Evolutionary conservation across 2,113 vertebrate genomes (phyloP).

Genomic region (Ancistrus triradiatus): DNA sequence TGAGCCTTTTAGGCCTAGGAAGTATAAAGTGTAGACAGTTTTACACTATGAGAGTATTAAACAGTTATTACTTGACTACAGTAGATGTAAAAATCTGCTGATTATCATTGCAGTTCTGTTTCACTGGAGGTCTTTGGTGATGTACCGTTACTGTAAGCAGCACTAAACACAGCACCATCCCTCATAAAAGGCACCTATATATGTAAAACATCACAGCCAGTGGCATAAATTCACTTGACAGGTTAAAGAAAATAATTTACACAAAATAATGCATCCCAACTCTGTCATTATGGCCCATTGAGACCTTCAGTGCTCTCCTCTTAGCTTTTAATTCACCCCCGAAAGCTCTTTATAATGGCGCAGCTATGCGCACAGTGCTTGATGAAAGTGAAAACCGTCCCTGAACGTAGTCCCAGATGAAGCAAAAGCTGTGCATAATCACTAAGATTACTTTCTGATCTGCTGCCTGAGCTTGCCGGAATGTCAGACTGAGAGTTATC

Average conservation of each 20-base stretch:
- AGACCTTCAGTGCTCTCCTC: neutral
- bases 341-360: neutral
- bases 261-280: neutral
- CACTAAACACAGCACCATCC: neutral
- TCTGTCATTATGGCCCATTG: neutral
- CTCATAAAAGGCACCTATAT: neutral
- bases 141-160: too few species aligned
- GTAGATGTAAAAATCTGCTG: too few species aligned
- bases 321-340: neutral
- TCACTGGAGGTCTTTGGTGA: neutral
- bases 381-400: conserved; percentile 9
- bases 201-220: neutral
- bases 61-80: neutral
- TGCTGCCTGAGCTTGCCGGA: neutral
- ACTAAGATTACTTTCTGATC: conserved; percentile 14
- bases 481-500: conserved; percentile 11
- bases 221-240: neutral
- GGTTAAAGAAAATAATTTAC: neutral
- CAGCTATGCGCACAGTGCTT: neutral
- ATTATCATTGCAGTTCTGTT: neutral
- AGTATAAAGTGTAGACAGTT: too few species aligned
- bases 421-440: neutral
- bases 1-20: too few species aligned
- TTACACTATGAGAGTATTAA: too few species aligned
- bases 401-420: neutral